Base-by-base conservation (phyloP, 2,113 vertebrate species). In the Dasyprocta punctata region DNA sequence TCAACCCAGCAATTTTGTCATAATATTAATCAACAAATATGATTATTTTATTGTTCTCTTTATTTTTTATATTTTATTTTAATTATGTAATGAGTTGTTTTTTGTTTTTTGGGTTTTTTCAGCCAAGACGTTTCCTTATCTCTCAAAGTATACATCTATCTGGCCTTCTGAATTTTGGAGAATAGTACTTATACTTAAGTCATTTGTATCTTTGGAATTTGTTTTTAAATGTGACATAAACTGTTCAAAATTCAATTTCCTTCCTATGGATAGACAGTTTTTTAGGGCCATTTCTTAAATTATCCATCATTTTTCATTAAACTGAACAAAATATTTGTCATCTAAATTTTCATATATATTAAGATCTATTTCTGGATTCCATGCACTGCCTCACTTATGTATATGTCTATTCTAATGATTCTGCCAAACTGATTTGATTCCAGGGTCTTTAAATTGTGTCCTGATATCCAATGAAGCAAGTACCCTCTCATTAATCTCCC, bases 171-270 rank as follows among this genome's bases (percentile, higher is more conserved):
- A 54, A 84, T 82, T 89, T 28, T 22, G 38, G 10, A 54, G 11
- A 60, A 17, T 75, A 85, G 58, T 26, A 54, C 17, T 63, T 65
- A 82, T 38, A 67, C 82, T 91, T 93, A 89, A 75, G 33, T 77
- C 19, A 89, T 36, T 88, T 90, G 54, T 69, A 38, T n/a, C 12
- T 61, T 30, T 61, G 49, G 61, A 92, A 90, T 73, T 80, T 65
- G 24, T 93, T 95, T 96, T 89, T 73, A 47, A 6, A 65, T 86
- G 77, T 84, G n/a, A 24, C 13, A 38, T 73, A 90, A 88, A 84
- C 44, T 86, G 22, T 88, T 82, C 41, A 54, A 89, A 92, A 82
- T 86, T 86, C 73, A 81, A 89, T 90, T 92, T 92, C 73, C 9
- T 93, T 92, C 26, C 82, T 28, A 83, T 16, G 6, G 41, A 36